A percentile compares a stretch with the other conserved stretches of the same genome.
These are phyloP conservation scores for Sarotherodon lohbergeri DNA, from an alignment of 2,113 vertebrate species.

Conservation along the genomic window DNA sequence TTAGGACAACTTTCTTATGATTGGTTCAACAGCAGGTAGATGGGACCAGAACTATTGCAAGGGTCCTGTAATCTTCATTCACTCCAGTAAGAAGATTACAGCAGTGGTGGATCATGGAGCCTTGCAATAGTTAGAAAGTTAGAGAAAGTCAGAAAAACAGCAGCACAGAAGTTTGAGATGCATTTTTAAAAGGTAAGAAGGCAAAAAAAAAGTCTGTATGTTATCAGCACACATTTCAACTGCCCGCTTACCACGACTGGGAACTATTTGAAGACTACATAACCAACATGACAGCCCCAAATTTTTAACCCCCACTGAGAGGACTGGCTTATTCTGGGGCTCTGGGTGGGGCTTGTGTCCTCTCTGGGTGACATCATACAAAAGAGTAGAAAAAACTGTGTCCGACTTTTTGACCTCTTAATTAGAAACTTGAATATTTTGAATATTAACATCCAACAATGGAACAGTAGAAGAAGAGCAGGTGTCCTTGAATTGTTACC, in stretches of 20 bases:
- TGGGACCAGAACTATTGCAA: neutral
- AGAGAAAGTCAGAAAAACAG: neutral
- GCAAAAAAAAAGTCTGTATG: neutral
- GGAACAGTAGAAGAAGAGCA: neutral
- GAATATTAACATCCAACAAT: neutral
- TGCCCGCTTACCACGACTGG: neutral
- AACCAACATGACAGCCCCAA: neutral
- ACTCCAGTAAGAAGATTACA: neutral
- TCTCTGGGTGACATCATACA: neutral
- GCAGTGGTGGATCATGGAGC: neutral
- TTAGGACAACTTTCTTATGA: neutral
- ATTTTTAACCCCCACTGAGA: neutral
- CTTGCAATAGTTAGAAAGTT: neutral
- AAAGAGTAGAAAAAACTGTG: neutral
- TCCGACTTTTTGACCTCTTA: neutral
- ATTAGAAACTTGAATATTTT: neutral
- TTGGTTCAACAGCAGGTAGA: neutral
- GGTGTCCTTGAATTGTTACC: neutral
- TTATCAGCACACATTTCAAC: neutral
- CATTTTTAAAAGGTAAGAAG: neutral
- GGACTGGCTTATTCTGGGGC: neutral
- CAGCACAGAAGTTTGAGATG: neutral
- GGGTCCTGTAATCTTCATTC: neutral
- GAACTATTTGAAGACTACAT: neutral
- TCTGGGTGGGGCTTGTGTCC: neutral